Percentiles rank a stretch among this genome's conserved stretches.
These are phyloP conservation scores for Oscheius onirici DNA, from an alignment of 2,888 invertebrate genomes.

Conservation along the genomic window DNA sequence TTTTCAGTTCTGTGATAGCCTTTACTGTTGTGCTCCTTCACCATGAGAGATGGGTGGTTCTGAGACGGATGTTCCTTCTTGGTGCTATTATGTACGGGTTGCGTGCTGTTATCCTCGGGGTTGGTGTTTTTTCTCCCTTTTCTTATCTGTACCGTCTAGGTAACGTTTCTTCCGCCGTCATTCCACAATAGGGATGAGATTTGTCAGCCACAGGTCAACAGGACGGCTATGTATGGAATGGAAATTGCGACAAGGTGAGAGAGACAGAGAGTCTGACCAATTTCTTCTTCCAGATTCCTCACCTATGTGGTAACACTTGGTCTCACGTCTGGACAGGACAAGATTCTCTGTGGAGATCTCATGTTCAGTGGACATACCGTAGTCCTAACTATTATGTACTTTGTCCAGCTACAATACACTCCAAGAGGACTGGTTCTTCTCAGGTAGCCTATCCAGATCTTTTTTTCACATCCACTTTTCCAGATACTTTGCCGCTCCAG, in stretches of 20 bases:
- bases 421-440: conserved; percentile 61
- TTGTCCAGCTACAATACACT: conserved; percentile 68
- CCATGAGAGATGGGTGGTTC: conserved; percentile 62
- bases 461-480: conserved; percentile 6
- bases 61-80: conserved; percentile 68
- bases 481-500: conserved; percentile 67
- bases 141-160: conserved; percentile 25
- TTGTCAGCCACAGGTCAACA: conserved; percentile 68
- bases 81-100: conserved; percentile 67
- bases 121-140: conserved; percentile 1
- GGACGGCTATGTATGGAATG: conserved; percentile 67
- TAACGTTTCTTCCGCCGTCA: conserved; percentile 70
- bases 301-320: conserved; percentile 71
- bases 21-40: conserved; percentile 69
- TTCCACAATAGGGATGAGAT: conserved; percentile 69
- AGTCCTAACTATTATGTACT: conserved; percentile 70
- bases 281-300: conserved; percentile 56
- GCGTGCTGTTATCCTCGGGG: conserved; percentile 48
- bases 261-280: background rate
- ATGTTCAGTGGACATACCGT: conserved; percentile 71
- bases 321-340: conserved; percentile 68
- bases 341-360: conserved; percentile 71
- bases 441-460: conserved; percentile 40
- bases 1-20: conserved; percentile 65
- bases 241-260: conserved; percentile 61